These are phyloP conservation scores for Dendrophyllia cribrosa DNA, from an alignment of 64 coral and sea anemone genomes.

Conservation along the genomic window DNA sequence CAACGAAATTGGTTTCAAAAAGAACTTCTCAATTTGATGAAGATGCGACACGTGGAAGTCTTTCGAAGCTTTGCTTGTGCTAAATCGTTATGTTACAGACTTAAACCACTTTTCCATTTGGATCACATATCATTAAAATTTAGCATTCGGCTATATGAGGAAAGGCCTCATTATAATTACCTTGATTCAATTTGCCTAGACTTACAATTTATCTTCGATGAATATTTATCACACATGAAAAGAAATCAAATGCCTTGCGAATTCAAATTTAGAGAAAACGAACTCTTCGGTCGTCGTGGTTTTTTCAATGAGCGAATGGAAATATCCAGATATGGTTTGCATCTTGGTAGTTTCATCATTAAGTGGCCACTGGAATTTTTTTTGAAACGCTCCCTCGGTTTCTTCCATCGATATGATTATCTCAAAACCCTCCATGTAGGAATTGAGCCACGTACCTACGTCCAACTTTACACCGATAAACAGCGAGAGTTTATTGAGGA, in stretches of 20 bases:
- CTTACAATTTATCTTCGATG: neutral
- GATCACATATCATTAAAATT: neutral
- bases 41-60: neutral
- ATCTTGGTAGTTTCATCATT: neutral
- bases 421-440: neutral
- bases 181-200: neutral
- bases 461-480: neutral
- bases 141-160: neutral
- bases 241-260: neutral
- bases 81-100: neutral
- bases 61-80: neutral
- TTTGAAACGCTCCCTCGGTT: neutral
- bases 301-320: neutral
- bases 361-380: constrained; percentile 9
- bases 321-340: neutral
- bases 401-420: neutral
- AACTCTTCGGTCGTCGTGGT: neutral
- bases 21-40: neutral
- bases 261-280: neutral
- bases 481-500: no score
- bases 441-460: neutral
- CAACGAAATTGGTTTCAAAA: neutral
- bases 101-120: neutral
- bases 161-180: neutral
- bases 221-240: neutral